Base-by-base conservation (phyloP, 2,888 invertebrate species). In the Cremastobaeus sp. region DNA sequence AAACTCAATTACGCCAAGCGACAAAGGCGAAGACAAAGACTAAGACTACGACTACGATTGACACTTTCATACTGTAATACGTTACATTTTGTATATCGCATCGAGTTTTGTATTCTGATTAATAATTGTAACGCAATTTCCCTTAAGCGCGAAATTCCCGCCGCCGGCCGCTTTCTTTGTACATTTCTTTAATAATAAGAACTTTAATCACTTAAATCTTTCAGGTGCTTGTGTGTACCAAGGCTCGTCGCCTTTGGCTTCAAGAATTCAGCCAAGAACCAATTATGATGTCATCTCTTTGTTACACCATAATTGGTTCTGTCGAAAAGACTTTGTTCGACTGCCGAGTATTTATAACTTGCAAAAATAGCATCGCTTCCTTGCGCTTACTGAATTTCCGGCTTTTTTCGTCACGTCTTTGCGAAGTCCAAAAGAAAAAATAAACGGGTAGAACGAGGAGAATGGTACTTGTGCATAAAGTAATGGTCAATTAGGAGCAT, bases 271-370 rank as follows among this genome's bases (percentile, higher is more conserved):
- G 65, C 65, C 68, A 35, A 48, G 68, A 76, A 74, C 74, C 74
- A 74, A 74, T 76, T 76, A 76, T 62, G 68, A 71, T 64, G 71
- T 69, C 68, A 74, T 35, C 37, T 57, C 65, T 71, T 71, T 74
- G 71, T 68, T 64, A 64, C 50, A 45, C 45, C 62, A 64, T 74
- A 74, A 74, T 74, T 74, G 55, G 69, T 69, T 70, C 43, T 32
- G 35, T 66, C 52, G 39, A 64, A 69, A 68, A 62, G 52, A 57
- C 41, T 50, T 41, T 14, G 30, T 48, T 62, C 59, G 32, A 37
- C 50, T 35, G 11, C 20, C 47, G 39, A 64, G 45, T 64, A 74
- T 69, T 74, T 64, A 69, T 69, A 55, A 57, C 43, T 50, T 20
- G 12, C 45, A 37, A 57, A 57, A 62, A 48, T 37, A 66, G 37